phyloP scores from a whole-genome alignment of 2,888 invertebrate genomes.

The Escarpia spicata region DNA sequence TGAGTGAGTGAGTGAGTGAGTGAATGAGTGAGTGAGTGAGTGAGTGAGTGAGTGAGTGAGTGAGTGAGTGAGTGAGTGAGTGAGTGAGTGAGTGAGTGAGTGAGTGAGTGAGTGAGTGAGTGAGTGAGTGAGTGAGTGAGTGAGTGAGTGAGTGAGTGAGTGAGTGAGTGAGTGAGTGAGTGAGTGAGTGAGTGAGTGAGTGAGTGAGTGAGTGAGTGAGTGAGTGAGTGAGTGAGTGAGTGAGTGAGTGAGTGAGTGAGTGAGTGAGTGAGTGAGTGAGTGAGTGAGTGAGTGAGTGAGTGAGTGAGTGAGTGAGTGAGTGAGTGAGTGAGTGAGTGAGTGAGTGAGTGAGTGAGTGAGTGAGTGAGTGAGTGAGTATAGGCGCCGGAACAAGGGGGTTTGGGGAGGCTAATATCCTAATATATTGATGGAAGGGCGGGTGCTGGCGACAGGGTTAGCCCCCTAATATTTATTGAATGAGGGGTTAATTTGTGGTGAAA shows the following conservation, averaged over 20 bases:
- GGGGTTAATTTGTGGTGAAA: no score
- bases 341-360: not conserved
- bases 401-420: no score
- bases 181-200: not conserved
- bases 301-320: not conserved
- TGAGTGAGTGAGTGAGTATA: not conserved
- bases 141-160: not conserved
- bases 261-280: not conserved
- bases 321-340: not conserved
- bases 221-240: constrained; percentile 22
- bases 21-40: not conserved
- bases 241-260: constrained; percentile 14
- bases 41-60: not conserved
- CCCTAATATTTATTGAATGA: no score
- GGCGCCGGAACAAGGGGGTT: not conserved
- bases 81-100: constrained; percentile 18
- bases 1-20: constrained; percentile 5
- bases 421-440: no score
- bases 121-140: not conserved
- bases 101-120: constrained; percentile 14
- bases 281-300: not conserved
- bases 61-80: not conserved
- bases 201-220: not conserved
- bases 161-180: constrained; percentile 6
- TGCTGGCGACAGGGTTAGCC: no score